Conservation (phyloP, 2,113 vertebrate genomes). For the Myanophis thanlyinensis region DNA sequence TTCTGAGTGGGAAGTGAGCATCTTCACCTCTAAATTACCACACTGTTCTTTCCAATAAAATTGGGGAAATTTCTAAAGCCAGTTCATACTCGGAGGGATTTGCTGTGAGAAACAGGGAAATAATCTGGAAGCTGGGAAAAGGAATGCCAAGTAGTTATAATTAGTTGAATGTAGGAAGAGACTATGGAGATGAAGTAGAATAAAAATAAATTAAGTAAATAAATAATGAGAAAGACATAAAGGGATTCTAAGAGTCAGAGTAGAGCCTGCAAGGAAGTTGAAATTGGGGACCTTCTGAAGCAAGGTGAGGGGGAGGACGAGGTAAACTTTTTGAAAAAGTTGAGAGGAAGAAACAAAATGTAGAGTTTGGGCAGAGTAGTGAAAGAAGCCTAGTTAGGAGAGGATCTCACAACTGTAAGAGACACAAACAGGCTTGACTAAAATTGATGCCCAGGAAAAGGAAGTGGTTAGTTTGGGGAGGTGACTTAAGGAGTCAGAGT, state of each 20-base stretch:
- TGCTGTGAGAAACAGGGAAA: not conserved
- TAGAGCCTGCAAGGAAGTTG: not conserved
- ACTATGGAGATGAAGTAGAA: not conserved
- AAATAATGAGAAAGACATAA: not conserved
- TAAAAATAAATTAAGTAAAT: not conserved
- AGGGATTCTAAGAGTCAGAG: not conserved
- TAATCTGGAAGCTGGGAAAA: not conserved
- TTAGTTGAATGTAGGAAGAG: not conserved
- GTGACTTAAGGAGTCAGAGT: not conserved
- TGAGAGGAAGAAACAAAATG: not conserved
- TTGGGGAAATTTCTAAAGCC: not conserved
- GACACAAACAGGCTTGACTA: not conserved
- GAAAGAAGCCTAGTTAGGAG: not conserved
- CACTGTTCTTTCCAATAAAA: not conserved
- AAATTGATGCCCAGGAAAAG: not conserved
- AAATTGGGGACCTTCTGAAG: not conserved
- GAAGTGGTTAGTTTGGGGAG: not conserved
- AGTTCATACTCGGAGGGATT: not conserved
- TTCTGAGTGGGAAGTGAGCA: not conserved
- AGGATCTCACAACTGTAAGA: not conserved
- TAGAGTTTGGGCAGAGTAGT: not conserved
- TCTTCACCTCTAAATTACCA: not conserved
- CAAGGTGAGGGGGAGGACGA: accelerated
- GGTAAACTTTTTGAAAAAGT: not conserved
- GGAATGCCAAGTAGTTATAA: not conserved